Percentiles rank a stretch among this genome's conserved stretches.
These are phyloP conservation scores for Zosterops pallidus DNA, from an alignment of 2,113 vertebrate species.

Conservation along the genomic window DNA sequence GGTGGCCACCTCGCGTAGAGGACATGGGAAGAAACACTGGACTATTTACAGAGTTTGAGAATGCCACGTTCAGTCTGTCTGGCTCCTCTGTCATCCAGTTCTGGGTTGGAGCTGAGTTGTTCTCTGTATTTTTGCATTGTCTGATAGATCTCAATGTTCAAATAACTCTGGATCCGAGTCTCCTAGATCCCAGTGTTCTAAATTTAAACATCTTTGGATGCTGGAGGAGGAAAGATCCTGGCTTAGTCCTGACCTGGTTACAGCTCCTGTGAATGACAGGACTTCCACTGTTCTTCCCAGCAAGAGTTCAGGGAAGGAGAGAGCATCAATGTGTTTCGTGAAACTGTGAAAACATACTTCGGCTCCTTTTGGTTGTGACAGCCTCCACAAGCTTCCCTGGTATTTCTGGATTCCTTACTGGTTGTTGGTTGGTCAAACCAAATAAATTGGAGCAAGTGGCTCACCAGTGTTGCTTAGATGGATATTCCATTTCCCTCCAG, in stretches of 20 bases:
- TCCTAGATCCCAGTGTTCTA: not conserved
- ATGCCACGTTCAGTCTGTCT: not conserved
- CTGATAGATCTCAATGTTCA: not conserved
- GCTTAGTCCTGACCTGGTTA: not conserved
- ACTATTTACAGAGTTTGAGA: rapidly evolving
- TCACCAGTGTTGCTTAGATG: not conserved
- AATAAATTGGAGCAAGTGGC: not conserved
- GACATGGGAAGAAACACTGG: not conserved
- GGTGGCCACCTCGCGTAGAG: rapidly evolving
- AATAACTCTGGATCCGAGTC: not conserved
- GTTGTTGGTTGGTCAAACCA: not conserved
- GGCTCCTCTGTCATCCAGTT: not conserved
- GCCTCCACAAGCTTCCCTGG: not conserved
- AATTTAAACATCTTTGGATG: not conserved
- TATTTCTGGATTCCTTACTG: not conserved
- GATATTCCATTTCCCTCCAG: not conserved
- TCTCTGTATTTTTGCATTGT: not conserved
- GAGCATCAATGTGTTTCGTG: not conserved
- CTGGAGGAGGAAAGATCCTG: not conserved
- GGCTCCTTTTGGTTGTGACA: not conserved
- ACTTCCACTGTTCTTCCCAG: not conserved
- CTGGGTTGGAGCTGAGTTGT: not conserved
- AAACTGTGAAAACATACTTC: not conserved
- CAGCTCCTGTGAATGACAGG: not conserved
- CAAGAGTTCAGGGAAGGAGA: not conserved